phyloP scores from a whole-genome alignment of 2,888 invertebrate genomes.

The Melanargia galathea region DNA sequence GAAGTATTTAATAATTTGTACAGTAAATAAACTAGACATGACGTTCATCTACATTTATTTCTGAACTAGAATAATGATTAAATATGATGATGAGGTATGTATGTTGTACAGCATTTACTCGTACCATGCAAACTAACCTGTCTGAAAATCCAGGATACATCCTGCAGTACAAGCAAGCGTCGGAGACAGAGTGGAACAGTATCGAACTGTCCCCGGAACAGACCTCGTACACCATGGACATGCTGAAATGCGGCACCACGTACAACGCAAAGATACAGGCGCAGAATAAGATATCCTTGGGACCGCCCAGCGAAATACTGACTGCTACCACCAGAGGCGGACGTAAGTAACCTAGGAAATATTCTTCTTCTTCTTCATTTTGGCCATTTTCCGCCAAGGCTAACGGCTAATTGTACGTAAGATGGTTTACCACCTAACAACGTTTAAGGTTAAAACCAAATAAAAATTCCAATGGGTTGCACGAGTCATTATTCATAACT shows the following conservation, averaged over 20 bases:
- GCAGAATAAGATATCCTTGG: conserved; percentile 88
- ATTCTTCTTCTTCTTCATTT: neutral
- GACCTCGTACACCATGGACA: conserved; percentile 86
- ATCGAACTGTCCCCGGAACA: conserved; percentile 89
- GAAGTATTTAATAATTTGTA: too few species aligned
- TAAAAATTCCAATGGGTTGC: too few species aligned
- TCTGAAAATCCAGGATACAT: conserved; percentile 81
- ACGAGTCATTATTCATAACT: too few species aligned
- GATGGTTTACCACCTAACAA: too few species aligned
- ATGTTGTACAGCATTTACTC: too few species aligned
- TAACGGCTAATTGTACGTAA: too few species aligned
- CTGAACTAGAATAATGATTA: neutral
- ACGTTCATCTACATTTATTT: too few species aligned
- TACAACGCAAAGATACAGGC: conserved; percentile 89
- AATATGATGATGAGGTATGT: too few species aligned
- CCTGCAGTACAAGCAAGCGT: conserved; percentile 85
- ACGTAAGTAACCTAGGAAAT: conserved; percentile 70
- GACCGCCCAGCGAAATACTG: conserved; percentile 85
- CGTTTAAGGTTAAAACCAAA: too few species aligned
- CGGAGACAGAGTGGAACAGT: conserved; percentile 86
- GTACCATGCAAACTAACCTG: neutral
- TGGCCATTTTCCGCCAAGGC: neutral
- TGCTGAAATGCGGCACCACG: conserved; percentile 88
- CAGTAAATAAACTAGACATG: too few species aligned
- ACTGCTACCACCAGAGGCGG: conserved; percentile 88